Base-by-base conservation (phyloP, 2,888 invertebrate genomes). In the Tubulanus polymorphus region DNA sequence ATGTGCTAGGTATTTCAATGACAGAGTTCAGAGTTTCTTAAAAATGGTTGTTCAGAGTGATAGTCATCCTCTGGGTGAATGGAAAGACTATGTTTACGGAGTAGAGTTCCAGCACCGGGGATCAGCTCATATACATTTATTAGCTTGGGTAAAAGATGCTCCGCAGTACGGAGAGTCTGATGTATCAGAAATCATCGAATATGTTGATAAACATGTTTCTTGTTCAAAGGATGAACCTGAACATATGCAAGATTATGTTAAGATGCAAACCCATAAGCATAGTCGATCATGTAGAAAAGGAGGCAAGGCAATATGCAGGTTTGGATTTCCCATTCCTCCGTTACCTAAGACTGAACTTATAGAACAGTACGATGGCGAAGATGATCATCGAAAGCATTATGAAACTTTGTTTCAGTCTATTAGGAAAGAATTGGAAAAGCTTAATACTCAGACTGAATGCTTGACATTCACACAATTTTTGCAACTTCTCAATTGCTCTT, bases 311-410 rank as follows among this genome's bases (percentile, higher is more conserved):
- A 28, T 53, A 23, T 65, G 63, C 52, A 45, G 62, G 28, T 65
- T 63, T 51, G 46, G 56, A 45, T 64, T 64, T 52, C 65, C 65
- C 25, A 20, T 60, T 10, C 53, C 54, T 51, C 59, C 63, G 32
- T 53, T 65, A 59, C 54, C 51, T 23, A n/a, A 61, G 28, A 63
- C 63, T 25, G 12, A 32, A 10, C 37, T 63, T 26, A 35, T 63
- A 3, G 26, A 61, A 18, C 61, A 61, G 23, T 37, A 62, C 15
- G 37, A 51, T 18, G 46, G 53, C 15, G 50, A 37, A 23, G 32
- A 26, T 3, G 23, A 35, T 10, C 23, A 50, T n/a, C n/a, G n/a
- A n/a, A n/a, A n/a, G 23, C 18, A 41, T 18, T 41, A 41, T 15
- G 23, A 41, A 15, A 8, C 23, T 5, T 20, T 20, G 6, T 41